Percentiles rank a stretch among this genome's conserved stretches.
phyloP scores from a whole-genome alignment of 1,140 invertebrate species.

The Trypoxylus dichotomus region DNA sequence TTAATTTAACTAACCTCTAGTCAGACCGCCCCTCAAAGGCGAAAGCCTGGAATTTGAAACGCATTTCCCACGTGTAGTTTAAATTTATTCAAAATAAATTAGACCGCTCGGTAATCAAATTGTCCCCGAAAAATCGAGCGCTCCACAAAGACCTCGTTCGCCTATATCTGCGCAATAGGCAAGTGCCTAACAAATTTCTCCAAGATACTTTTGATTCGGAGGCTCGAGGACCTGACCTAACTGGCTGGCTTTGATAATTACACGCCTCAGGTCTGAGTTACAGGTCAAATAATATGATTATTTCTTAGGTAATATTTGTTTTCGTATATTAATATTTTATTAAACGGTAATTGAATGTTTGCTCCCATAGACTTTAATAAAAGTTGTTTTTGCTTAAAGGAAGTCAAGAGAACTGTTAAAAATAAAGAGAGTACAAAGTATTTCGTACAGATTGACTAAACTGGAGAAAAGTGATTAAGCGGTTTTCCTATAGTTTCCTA shows the following conservation, averaged over 20 bases:
- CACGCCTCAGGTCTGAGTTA: neutral
- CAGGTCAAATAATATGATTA: neutral
- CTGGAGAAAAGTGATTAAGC: too few relatives aligned
- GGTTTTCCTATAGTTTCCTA: too few relatives aligned
- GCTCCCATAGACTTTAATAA: neutral
- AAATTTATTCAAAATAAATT: slow-evolving; percentile 26
- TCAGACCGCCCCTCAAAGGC: neutral
- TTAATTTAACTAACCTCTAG: slow-evolving; percentile 15
- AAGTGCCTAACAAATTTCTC: neutral
- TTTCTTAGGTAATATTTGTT: neutral
- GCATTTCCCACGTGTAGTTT: slow-evolving; percentile 13
- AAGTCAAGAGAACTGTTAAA: too few relatives aligned
- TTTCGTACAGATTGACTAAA: too few relatives aligned
- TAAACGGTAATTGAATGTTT: neutral
- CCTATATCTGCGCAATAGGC: neutral
- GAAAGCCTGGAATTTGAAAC: neutral
- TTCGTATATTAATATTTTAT: neutral
- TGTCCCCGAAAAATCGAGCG: slow-evolving; percentile 3
- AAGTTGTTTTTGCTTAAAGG: too few relatives aligned
- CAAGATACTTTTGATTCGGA: neutral
- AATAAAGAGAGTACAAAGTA: too few relatives aligned
- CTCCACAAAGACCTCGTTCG: neutral
- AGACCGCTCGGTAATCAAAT: slow-evolving; percentile 23
- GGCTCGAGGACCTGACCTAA: neutral
- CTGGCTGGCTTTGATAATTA: neutral